Conservation (phyloP, 1,140 invertebrate genomes). For the Ericerus pela region DNA sequence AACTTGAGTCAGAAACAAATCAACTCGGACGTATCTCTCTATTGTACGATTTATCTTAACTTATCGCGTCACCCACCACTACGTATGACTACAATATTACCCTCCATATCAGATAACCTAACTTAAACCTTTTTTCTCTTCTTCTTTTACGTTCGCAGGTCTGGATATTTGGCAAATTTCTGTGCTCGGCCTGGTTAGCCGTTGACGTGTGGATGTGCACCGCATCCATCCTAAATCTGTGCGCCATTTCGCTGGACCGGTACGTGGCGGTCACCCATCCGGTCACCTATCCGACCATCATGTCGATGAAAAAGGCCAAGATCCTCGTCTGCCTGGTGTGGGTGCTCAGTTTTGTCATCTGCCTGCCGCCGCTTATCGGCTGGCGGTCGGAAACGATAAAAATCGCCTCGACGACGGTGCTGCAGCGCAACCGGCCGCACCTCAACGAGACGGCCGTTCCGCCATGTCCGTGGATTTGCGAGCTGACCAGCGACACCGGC, state of each 20-base stretch:
- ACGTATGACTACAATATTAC: too few relatives aligned
- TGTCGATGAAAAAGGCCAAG: slow-evolving; percentile 76
- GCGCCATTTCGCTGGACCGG: slow-evolving; percentile 79
- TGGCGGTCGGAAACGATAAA: slow-evolving; percentile 59
- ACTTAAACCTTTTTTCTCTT: too few relatives aligned
- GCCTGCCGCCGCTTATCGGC: slow-evolving; percentile 87
- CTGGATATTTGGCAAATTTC: slow-evolving; percentile 83
- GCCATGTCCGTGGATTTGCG: slow-evolving; percentile 60
- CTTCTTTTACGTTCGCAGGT: slow-evolving; percentile 40
- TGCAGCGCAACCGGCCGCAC: slow-evolving; percentile 13
- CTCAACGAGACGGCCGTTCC: slow-evolving; percentile 10
- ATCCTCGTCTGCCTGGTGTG: slow-evolving; percentile 78
- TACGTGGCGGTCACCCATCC: slow-evolving; percentile 90
- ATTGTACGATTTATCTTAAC: too few relatives aligned
- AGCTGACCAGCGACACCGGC: slow-evolving; percentile 17
- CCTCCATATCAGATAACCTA: too few relatives aligned
- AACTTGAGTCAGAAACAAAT: too few relatives aligned
- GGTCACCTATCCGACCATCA: slow-evolving; percentile 81
- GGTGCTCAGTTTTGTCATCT: slow-evolving; percentile 90
- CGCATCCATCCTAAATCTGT: slow-evolving; percentile 84
- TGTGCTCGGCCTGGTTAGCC: slow-evolving; percentile 84
- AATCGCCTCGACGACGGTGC: neutral
- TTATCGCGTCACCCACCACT: too few relatives aligned
- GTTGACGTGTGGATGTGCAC: slow-evolving; percentile 95
- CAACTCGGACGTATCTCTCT: too few relatives aligned